Evolutionary conservation across 2,888 invertebrate genomes (phyloP), one percentile per base, ranked within the genome.

Genomic region (Mythimna lalbum): DNA sequence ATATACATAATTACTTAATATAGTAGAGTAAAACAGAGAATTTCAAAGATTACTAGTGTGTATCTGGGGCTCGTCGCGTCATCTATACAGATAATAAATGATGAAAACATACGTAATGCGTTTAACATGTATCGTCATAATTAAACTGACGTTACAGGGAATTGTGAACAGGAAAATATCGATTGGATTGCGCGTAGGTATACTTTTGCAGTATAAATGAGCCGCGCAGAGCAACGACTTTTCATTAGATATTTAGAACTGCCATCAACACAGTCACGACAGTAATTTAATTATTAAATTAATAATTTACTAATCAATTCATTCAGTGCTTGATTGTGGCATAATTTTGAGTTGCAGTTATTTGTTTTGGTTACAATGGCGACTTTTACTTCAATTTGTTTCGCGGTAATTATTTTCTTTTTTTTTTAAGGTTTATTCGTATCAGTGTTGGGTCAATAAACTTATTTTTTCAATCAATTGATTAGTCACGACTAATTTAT

Each of bases 241-340:
- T 10, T 21, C 73, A 78, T 69, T 68, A 73, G 69, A 53, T 66
- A 65, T 78, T 65, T 76, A 71, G 68, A 59, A 78, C 73, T 78
- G 68, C 31, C 63, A 65, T 57, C 12, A 56, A 78, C 50, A 65
- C 79, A 78, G 78, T 66, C 67, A 78, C 78, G 73, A 59, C 65
- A 78, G 50, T 49, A 57, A 49, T 49, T 60, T 36, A 57, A 62
- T 60, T 65, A 65, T 59, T 68, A 21, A 36, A 60, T 64, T 62
- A 63, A 61, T 67, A 66, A 61, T 52, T 74, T 39, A 53, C 56
- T 72, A n/a, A 65, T 63, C 5, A 53, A 55, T 55, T 33, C 23
- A 47, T 68, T 36, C 57, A 68, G 49, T 50, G 61, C 52, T 56
- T 43, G 23, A 31, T 14, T 39, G 60, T 63, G 33, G 6, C 19